A percentile compares a stretch with the other conserved stretches of the same genome.
phyloP scores from a whole-genome alignment of 1,140 invertebrate species.

The Meteorus sp. region DNA sequence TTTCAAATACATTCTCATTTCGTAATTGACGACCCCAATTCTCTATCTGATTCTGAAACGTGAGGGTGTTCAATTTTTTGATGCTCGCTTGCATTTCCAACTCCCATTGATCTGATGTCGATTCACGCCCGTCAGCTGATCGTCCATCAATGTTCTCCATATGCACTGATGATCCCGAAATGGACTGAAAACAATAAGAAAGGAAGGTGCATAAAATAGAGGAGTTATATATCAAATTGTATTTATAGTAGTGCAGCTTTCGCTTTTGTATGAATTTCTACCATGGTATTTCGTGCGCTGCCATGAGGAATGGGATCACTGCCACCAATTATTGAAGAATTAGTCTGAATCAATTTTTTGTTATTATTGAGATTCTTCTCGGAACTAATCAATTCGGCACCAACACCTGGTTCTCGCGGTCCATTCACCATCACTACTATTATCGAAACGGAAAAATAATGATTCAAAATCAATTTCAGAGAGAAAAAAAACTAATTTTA shows the following conservation, averaged over 20 bases:
- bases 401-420: slow-evolving; percentile 86
- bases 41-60: slow-evolving; percentile 28
- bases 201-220: slow-evolving; percentile 25
- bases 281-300: slow-evolving; percentile 43
- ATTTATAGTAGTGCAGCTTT: too few species aligned
- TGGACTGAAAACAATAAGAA: too few species aligned
- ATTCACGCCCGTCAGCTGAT: slow-evolving; percentile 53
- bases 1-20: too few species aligned
- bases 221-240: too few species aligned
- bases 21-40: too few species aligned
- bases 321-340: slow-evolving; percentile 41
- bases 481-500: too few species aligned
- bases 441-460: slow-evolving; percentile 25
- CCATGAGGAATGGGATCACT: slow-evolving; percentile 41
- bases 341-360: slow-evolving; percentile 43
- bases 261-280: too few species aligned
- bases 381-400: slow-evolving; percentile 73
- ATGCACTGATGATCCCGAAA: too few species aligned
- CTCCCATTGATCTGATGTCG: slow-evolving; percentile 52
- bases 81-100: slow-evolving; percentile 50
- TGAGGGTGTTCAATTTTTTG: slow-evolving; percentile 46
- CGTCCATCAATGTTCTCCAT: slow-evolving; percentile 45
- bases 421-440: slow-evolving; percentile 58
- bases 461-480: too few species aligned
- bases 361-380: slow-evolving; percentile 50